These are phyloP conservation scores for Clitarchus hookeri DNA, from an alignment of 2,888 invertebrate species.

Conservation along the genomic window DNA sequence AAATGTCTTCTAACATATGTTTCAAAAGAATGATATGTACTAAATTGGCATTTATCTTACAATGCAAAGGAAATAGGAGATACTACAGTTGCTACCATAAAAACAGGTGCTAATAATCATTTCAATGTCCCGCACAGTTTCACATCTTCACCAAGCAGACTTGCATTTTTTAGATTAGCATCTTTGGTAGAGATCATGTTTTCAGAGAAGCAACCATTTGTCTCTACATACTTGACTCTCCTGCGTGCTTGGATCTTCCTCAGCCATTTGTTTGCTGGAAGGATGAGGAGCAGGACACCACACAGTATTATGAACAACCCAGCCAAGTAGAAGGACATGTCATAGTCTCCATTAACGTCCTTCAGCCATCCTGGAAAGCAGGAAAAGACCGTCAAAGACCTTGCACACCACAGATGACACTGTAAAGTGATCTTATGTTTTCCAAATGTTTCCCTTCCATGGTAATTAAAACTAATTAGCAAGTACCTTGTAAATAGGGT, in stretches of 20 bases:
- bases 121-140: too few relatives aligned
- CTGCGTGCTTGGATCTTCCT: background rate
- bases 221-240: background rate
- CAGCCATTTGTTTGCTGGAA: constrained; percentile 52
- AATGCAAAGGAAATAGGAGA: background rate
- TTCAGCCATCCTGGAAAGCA: constrained; percentile 73
- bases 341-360: constrained; percentile 77
- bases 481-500: too few relatives aligned
- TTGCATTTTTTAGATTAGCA: too few relatives aligned
- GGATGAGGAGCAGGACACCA: constrained; percentile 65
- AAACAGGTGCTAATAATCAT: background rate
- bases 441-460: too few relatives aligned
- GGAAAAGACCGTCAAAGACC: background rate
- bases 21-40: background rate
- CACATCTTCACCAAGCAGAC: background rate
- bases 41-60: background rate
- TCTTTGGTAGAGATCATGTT: background rate
- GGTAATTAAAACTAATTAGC: too few relatives aligned
- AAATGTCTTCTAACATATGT: too few relatives aligned
- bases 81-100: background rate
- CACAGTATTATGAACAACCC: constrained; percentile 79
- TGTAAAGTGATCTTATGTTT: too few relatives aligned
- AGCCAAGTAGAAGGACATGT: constrained; percentile 79
- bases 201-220: background rate
- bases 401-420: constrained; percentile 29